These are phyloP conservation scores for Vannuccia rotundouncinata DNA, from an alignment of 2,888 invertebrate genomes.

Conservation along the genomic window DNA sequence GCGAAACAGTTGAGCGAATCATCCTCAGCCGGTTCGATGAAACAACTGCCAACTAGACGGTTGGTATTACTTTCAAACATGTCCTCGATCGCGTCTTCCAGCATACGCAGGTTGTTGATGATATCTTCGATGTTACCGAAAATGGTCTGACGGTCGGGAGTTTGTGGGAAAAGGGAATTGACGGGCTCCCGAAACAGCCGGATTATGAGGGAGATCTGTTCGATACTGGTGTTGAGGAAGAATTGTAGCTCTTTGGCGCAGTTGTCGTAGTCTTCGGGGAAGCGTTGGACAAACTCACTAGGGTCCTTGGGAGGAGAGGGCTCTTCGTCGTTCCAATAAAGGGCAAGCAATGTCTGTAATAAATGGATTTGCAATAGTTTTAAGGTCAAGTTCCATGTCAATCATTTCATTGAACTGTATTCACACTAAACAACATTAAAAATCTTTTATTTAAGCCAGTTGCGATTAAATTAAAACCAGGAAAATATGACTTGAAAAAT, in stretches of 20 bases:
- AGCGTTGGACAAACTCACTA: neutral
- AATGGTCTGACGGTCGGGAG: conserved; percentile 11
- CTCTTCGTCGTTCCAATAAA: neutral
- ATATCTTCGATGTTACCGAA: conserved; percentile 1
- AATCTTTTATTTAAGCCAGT: too few relatives aligned
- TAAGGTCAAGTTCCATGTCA: too few relatives aligned
- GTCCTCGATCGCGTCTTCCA: neutral
- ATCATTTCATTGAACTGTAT: too few relatives aligned
- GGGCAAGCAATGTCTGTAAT: neutral
- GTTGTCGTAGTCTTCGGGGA: conserved; percentile 4
- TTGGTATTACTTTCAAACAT: conserved; percentile 1
- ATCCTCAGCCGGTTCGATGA: conserved; percentile 1
- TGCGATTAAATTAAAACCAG: too few relatives aligned
- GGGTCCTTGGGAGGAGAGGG: neutral
- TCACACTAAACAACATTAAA: too few relatives aligned
- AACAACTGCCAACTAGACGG: neutral
- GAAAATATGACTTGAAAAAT: too few relatives aligned
- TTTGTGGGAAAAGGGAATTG: neutral
- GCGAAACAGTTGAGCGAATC: neutral
- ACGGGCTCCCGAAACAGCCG: conserved; percentile 17
- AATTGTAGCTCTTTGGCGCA: neutral
- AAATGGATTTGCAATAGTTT: too few relatives aligned
- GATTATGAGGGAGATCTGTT: conserved; percentile 8
- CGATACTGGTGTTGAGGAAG: neutral
- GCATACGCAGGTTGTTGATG: neutral